Evolutionary conservation across 2,113 vertebrate genomes (phyloP).

Genomic region (Cygnus atratus): DNA sequence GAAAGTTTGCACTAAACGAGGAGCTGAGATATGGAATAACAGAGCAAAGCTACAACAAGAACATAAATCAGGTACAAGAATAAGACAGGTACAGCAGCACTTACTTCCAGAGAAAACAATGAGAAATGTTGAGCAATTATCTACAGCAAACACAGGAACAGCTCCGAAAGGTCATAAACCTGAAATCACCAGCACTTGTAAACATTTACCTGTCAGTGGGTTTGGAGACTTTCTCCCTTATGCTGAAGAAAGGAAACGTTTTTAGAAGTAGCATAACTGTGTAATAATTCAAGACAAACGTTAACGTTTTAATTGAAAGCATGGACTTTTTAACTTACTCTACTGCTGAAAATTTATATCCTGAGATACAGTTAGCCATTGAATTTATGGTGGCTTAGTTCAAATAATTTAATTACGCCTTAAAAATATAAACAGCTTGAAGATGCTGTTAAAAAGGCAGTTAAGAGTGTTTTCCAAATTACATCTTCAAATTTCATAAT

Average conservation of each 20-base stretch:
- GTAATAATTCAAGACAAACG: not conserved
- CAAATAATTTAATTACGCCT: not conserved
- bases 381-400: not conserved
- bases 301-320: not conserved
- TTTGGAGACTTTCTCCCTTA: not conserved
- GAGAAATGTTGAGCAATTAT: not conserved
- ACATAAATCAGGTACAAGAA: not conserved
- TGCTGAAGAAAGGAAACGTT: not conserved
- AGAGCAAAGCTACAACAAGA: not conserved
- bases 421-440: not conserved
- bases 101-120: not conserved
- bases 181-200: constrained; percentile 9
- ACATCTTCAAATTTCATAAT: not conserved
- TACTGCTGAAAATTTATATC: not conserved
- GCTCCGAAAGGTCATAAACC: constrained; percentile 14
- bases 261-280: not conserved
- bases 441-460: not conserved
- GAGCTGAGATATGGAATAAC: not conserved
- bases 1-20: not conserved
- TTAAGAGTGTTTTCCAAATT: not conserved
- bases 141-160: not conserved
- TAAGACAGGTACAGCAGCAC: not conserved
- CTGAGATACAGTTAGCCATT: not conserved
- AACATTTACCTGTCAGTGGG: not conserved
- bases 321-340: not conserved